These are phyloP conservation scores for Antheraea mylitta DNA, from an alignment of 1,140 invertebrate species.

Conservation along the genomic window DNA sequence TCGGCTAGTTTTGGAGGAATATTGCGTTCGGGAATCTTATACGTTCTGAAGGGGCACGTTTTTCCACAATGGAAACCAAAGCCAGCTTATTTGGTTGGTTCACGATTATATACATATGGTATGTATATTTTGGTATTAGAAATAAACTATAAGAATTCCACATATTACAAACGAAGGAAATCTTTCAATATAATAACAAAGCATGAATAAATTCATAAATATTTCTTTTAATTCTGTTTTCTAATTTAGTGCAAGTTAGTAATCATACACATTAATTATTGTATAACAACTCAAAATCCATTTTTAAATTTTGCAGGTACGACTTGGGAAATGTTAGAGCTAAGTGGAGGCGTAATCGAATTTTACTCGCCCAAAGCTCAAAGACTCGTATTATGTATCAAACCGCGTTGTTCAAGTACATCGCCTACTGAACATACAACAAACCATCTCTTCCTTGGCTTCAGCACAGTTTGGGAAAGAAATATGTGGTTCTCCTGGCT, in stretches of 20 bases:
- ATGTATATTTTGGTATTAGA: constrained; percentile 16
- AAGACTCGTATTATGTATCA: constrained; percentile 70
- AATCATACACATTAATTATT: neutral
- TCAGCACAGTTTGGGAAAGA: constrained; percentile 82
- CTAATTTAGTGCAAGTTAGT: constrained; percentile 7
- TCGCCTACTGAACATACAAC: constrained; percentile 36
- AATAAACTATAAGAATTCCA: no score
- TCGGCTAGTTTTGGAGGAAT: constrained; percentile 70
- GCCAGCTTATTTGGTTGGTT: constrained; percentile 80
- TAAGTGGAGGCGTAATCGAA: constrained; percentile 69
- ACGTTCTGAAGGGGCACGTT: constrained; percentile 83
- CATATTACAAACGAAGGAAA: no score
- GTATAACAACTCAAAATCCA: constrained; percentile 10
- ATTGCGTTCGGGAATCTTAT: constrained; percentile 79
- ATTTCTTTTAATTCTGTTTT: no score
- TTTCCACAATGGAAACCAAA: constrained; percentile 84
- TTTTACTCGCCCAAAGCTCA: constrained; percentile 70
- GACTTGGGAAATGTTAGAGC: constrained; percentile 54
- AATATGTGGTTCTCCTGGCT: constrained; percentile 83
- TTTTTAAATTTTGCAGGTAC: constrained; percentile 39
- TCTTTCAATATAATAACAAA: no score
- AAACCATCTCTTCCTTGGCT: constrained; percentile 81
- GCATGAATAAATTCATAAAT: no score
- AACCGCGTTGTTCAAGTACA: constrained; percentile 55
- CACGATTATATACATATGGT: constrained; percentile 81